These are phyloP conservation scores for Cynopterus sphinx DNA, from an alignment of 2,797 vertebrate species.

Conservation along the genomic window DNA sequence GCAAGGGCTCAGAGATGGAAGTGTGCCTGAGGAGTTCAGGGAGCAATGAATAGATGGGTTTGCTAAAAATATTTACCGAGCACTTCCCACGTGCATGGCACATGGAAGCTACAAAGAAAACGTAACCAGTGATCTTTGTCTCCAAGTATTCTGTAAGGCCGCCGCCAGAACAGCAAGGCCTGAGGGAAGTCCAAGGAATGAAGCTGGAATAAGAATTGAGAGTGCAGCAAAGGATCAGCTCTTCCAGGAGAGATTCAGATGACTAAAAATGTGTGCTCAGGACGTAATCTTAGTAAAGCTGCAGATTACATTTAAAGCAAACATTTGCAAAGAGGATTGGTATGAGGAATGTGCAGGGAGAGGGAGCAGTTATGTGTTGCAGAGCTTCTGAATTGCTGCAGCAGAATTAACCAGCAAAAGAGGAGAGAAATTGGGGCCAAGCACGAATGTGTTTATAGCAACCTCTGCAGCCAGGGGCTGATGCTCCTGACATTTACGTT, in stretches of 20 bases:
- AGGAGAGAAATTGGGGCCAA: background rate
- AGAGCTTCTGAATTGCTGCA: background rate
- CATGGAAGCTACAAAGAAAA: background rate
- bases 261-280: conserved; percentile 30
- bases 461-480: background rate
- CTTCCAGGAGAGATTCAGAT: background rate
- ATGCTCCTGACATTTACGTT: background rate
- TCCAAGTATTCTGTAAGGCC: background rate
- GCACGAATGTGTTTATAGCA: background rate
- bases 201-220: background rate
- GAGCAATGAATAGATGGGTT: background rate
- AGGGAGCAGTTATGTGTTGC: conserved; percentile 4
- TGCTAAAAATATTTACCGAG: conserved; percentile 41
- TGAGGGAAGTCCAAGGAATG: background rate
- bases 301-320: conserved; percentile 75
- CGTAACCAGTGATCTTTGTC: background rate
- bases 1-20: background rate
- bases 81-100: background rate
- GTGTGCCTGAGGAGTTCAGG: conserved; percentile 2
- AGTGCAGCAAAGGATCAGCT: background rate
- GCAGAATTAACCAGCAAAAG: background rate
- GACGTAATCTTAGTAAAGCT: conserved; percentile 63
- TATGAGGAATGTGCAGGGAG: conserved; percentile 50
- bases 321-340: conserved; percentile 64
- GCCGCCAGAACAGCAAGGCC: background rate